phyloP scores from a whole-genome alignment of 2,113 vertebrate genomes.

The Sisor rabdophorus region DNA sequence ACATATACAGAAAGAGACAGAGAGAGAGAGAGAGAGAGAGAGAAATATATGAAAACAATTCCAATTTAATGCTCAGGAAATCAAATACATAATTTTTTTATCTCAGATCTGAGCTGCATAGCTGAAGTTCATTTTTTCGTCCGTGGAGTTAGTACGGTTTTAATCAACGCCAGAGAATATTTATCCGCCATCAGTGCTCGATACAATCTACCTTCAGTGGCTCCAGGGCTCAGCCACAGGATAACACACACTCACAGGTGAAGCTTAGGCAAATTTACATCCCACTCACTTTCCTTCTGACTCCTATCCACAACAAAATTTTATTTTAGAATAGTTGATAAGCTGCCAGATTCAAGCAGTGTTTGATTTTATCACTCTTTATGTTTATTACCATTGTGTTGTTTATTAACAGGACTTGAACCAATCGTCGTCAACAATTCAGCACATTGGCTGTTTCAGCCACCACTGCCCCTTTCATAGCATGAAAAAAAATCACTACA shows the following conservation, averaged over 20 bases:
- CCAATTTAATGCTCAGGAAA: background rate
- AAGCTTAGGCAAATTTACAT: background rate
- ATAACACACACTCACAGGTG: background rate
- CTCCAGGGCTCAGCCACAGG: background rate
- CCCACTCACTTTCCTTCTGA: no score
- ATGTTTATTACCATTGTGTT: no score
- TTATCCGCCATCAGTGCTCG: constrained; percentile 7
- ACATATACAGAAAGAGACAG: background rate
- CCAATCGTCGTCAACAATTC: no score
- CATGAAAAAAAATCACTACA: no score
- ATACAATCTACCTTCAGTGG: constrained; percentile 7
- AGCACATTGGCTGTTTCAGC: no score
- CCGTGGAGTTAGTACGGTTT: background rate
- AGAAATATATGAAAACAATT: constrained; percentile 8
- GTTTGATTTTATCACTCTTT: no score
- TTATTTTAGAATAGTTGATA: no score
- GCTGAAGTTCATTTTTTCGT: constrained; percentile 28
- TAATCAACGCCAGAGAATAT: background rate
- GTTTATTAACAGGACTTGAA: no score
- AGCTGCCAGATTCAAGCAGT: no score
- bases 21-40: no score
- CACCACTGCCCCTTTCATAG: no score
- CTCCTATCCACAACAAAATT: no score
- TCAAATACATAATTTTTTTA: constrained; percentile 1
- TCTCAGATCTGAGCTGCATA: constrained; percentile 17